phyloP scores from a whole-genome alignment of 1,140 invertebrate genomes.

The Drosophila sturtevanti region DNA sequence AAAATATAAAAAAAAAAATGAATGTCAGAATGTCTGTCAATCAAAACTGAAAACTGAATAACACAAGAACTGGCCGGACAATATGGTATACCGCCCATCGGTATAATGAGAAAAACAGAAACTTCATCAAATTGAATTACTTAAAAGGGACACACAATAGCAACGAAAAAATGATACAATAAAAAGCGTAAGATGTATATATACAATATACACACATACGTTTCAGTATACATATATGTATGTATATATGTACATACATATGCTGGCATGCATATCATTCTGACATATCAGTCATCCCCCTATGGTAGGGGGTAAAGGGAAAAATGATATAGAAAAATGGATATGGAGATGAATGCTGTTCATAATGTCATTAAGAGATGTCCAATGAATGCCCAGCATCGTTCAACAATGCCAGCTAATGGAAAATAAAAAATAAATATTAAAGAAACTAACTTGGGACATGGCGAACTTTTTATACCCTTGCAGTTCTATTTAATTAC shows the following conservation, averaged over 20 bases:
- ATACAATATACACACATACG: too few species aligned
- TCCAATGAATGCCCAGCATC: neutral
- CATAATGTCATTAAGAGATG: conserved; percentile 1
- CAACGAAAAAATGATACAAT: neutral
- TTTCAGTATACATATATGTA: neutral
- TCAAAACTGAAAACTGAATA: neutral
- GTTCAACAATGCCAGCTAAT: neutral
- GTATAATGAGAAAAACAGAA: conserved; percentile 8
- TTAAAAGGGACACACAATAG: conserved; percentile 9
- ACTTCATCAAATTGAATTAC: conserved; percentile 49
- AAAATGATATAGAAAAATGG: neutral
- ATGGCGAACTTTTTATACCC: too few species aligned
- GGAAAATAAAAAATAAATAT: too few species aligned
- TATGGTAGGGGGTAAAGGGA: neutral
- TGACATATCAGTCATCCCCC: neutral
- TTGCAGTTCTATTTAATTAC: too few species aligned
- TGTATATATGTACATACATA: neutral
- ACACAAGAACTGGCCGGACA: conserved; percentile 18
- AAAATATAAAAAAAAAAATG: neutral
- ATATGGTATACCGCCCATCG: neutral
- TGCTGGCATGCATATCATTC: conserved; percentile 2
- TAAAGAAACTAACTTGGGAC: too few species aligned
- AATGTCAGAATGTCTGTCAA: too few species aligned
- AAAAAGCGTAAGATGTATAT: neutral
- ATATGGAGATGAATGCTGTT: neutral